Percentiles rank a stretch among this genome's conserved stretches.
Evolutionary conservation across 2,113 vertebrate genomes (phyloP).

Genomic region (Megalops atlanticus): DNA sequence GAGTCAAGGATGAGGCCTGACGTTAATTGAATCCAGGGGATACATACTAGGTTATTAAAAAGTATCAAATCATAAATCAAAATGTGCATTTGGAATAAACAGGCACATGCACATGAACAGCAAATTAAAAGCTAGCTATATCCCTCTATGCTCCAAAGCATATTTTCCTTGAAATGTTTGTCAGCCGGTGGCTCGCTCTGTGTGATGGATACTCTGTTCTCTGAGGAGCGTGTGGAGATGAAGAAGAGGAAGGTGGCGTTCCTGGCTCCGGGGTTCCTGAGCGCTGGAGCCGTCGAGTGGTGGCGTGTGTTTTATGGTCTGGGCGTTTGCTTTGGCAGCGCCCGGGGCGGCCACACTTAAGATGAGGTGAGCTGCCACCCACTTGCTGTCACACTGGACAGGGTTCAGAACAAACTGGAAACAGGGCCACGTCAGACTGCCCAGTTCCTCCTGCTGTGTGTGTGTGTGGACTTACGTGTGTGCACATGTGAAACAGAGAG

Average conservation of each 20-base stretch:
- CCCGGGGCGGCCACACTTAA: constrained; percentile 1
- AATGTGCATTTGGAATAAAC: too few relatives aligned
- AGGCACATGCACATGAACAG: too few relatives aligned
- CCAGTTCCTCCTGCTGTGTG: not conserved
- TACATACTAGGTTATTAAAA: too few relatives aligned
- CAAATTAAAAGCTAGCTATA: too few relatives aligned
- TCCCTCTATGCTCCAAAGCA: not conserved
- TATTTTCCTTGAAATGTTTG: too few relatives aligned
- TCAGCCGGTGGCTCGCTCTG: not conserved
- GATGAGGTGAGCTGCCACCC: constrained; percentile 14
- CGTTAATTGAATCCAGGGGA: too few relatives aligned
- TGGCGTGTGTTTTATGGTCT: constrained; percentile 8
- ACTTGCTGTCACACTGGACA: constrained; percentile 9
- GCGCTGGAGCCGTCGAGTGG: not conserved
- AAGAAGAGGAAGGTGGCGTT: not conserved
- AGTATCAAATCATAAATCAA: too few relatives aligned
- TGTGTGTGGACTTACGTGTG: not conserved
- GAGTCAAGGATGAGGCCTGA: too few relatives aligned
- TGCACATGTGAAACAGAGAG: not conserved
- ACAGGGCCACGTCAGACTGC: constrained; percentile 13
- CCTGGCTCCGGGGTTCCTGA: not conserved
- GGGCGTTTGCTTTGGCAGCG: not conserved
- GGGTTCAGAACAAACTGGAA: constrained; percentile 18
- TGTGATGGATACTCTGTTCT: not conserved
- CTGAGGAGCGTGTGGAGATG: not conserved